Evolutionary conservation across 2,113 vertebrate species (phyloP), one percentile per base, ranked within the genome.

Genomic region (Ranitomeya imitator): DNA sequence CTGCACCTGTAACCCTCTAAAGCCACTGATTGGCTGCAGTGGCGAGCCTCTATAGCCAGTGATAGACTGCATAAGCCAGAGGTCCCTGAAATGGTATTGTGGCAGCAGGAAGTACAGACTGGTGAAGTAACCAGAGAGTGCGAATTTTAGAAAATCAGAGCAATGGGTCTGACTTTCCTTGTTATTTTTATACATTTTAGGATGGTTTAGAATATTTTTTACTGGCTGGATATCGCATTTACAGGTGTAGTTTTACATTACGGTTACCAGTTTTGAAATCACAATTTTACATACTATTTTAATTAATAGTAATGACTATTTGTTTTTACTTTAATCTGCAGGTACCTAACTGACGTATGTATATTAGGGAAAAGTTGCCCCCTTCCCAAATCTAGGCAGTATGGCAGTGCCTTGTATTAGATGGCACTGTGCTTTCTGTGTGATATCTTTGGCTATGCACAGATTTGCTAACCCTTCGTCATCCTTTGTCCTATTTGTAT

Each of bases 401-500:
- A 51, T 76, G 16, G 31, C 13, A 16, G 16, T 51, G 73, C 73
- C 8, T 76, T 76, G 31, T 26, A 59, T 26, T 54, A 23, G 51
- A 79, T 23, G 60, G 19, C 55, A 60, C 26, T 57, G 57, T 23
- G 76, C 76, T 37, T 57, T 18, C 55, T 8, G 55, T 37, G 11
- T 8, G 55, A 80, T 60, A 60, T 80, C 79, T 80, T 67, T 54
- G 52, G 37, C 63, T 84, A 51, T 69, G 61, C 82, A 76, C 37
- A 76, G 54, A 69, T 54, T 67, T 55, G 51, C 55, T 67, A 77
- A 79, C 19, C 82, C 84, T 37, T 63, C 55, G 71, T 88, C 82
- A 77, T 88, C 79, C 51, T 85, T 84, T 88, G 80, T 77, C 87
- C 87, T 88, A 88, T 83, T 88, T 88, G 82, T 86, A 60, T 88